Percentiles rank a stretch among this genome's conserved stretches.
These are phyloP conservation scores for Sebastes elongatus DNA, from an alignment of 2,797 vertebrate genomes.

Conservation along the genomic window DNA sequence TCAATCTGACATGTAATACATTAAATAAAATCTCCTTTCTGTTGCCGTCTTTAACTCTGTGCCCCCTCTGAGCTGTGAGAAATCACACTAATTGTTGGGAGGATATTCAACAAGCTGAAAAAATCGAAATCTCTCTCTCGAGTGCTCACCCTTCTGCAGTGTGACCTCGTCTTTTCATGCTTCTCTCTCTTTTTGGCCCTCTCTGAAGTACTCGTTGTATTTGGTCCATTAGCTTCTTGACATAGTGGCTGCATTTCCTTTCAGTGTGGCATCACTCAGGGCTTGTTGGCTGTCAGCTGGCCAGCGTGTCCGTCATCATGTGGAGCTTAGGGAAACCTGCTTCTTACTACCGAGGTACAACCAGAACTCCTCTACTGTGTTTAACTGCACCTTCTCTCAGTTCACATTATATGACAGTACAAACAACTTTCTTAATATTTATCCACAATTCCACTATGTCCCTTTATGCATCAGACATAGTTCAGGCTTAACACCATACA, in stretches of 20 bases:
- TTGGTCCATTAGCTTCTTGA: conserved; percentile 41
- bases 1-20: not conserved
- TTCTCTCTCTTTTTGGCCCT: not conserved
- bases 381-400: not conserved
- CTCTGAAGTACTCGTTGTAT: conserved; percentile 23
- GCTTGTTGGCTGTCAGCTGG: conserved; percentile 28
- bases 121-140: conserved; percentile 4
- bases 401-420: not conserved
- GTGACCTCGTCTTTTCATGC: conserved; percentile 19
- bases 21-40: not conserved
- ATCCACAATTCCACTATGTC: not conserved
- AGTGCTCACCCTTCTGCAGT: not conserved
- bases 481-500: not conserved
- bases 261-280: conserved; percentile 36
- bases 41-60: not conserved
- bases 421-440: not conserved
- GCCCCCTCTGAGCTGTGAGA: not conserved
- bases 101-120: conserved; percentile 22
- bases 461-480: not conserved
- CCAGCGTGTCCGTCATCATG: conserved; percentile 11
- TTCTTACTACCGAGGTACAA: not conserved
- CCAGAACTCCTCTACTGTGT: not conserved
- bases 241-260: conserved; percentile 22
- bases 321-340: not conserved
- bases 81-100: conserved; percentile 8